Evolutionary conservation across 2,797 vertebrate species (phyloP), one percentile per base, ranked within the genome.

Genomic region (Gymnocypris eckloni): DNA sequence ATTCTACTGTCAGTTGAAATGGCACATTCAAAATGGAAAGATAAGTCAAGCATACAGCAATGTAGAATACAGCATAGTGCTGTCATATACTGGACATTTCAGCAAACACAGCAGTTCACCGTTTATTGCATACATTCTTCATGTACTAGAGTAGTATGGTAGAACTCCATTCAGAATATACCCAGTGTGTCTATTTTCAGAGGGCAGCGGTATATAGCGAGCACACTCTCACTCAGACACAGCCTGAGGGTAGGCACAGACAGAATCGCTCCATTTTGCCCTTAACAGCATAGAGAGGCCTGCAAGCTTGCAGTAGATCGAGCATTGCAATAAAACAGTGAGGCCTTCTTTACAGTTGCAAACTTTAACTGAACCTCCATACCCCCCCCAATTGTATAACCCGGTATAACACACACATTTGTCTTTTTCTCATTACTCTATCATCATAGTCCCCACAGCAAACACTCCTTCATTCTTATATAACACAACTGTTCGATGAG

Each of bases 321-420:
- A 90, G 90, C 86, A 85, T 92, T 92, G 93, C 93, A 95, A 96
- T 95, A 95, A 95, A 95, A 92, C 93, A 91, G 93, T 94, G 93
- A 93, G 48, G 80, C 70, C 73, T 84, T 67, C 73, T 87, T 87
- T 39, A 67, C 33, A 67, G 33, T 59, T 20, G 48, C 79, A 88
- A 86, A 90, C 86, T 83, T 86, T 82, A 82, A 84, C 85, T 87
- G 87, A 88, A 73, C 76, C 52, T 66, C 56, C 67, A 66, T 78
- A 69, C 66, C 52, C 66, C 79, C 79, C 67, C 54, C 43, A 64
- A 81, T 73, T 82, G 45, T 59, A 86, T 79, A 84, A 73, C 82
- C 81, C 13, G 7, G 20, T 66, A 56, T n/a, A 71, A 82, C 76
- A 80, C 87, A 86, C 56, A 87, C 81, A 88, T 85, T 87, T 81